phyloP scores from a whole-genome alignment of 1,140 invertebrate genomes.

The Vanessa tameamea region DNA sequence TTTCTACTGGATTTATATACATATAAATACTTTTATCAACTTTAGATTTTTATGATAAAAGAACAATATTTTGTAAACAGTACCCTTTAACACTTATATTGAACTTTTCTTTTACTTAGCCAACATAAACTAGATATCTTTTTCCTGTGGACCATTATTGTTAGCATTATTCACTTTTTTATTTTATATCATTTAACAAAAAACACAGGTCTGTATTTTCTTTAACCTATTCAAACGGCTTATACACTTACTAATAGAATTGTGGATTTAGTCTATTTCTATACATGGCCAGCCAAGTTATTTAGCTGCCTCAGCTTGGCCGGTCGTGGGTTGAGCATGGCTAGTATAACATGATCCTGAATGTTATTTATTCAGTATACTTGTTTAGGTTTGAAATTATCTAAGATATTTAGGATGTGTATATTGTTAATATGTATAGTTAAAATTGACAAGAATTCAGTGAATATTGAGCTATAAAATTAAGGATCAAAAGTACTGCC shows the following conservation, averaged over 20 bases:
- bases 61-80: conserved; percentile 24
- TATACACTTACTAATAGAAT: neutral
- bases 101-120: neutral
- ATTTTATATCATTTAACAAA: too few species aligned
- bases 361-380: conserved; percentile 28
- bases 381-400: conserved; percentile 31
- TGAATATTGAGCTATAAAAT: conserved; percentile 29
- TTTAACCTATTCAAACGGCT: neutral
- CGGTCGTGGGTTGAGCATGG: neutral
- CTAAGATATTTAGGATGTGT: conserved; percentile 41
- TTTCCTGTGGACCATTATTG: too few species aligned
- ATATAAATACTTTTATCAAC: conserved; percentile 27
- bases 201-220: neutral
- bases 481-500: conserved; percentile 34
- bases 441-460: conserved; percentile 34
- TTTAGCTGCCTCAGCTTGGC: neutral
- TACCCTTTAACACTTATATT: conserved; percentile 3
- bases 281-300: neutral
- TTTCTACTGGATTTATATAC: conserved; percentile 20
- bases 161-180: too few species aligned
- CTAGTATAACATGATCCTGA: conserved; percentile 13
- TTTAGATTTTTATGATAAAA: conserved; percentile 32
- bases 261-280: neutral
- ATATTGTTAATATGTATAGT: conserved; percentile 42
- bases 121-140: neutral